A percentile compares a stretch with the other conserved stretches of the same genome.
These are phyloP conservation scores for Ciconia maguari DNA, from an alignment of 2,113 vertebrate species.

Conservation along the genomic window DNA sequence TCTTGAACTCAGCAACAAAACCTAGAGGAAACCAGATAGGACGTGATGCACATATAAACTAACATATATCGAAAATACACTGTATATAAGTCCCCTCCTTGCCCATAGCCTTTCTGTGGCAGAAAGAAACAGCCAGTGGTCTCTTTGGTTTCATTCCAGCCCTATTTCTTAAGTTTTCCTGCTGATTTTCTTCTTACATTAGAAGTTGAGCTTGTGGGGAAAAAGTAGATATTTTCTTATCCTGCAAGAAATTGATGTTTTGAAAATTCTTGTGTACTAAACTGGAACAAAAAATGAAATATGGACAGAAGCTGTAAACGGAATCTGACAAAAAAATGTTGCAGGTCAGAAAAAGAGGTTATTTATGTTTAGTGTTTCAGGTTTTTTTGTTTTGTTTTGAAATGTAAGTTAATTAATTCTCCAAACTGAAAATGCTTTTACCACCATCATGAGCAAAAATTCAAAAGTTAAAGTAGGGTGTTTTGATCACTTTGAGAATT, in stretches of 20 bases:
- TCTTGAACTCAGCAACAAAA: neutral
- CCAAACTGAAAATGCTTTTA: neutral
- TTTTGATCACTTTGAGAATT: neutral
- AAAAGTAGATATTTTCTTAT: neutral
- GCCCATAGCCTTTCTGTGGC: neutral
- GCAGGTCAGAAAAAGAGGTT: neutral
- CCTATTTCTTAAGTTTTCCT: neutral
- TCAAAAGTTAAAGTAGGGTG: neutral
- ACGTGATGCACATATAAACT: neutral
- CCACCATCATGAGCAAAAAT: neutral
- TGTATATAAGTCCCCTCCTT: neutral
- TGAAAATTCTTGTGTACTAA: neutral
- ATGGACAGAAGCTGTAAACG: neutral
- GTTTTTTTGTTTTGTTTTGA: neutral
- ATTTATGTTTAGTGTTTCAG: neutral
- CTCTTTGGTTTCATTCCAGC: neutral
- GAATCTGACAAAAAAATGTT: neutral
- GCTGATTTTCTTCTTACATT: neutral
- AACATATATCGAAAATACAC: neutral
- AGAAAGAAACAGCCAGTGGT: neutral
- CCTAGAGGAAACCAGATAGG: neutral
- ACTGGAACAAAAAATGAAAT: neutral
- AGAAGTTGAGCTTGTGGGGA: neutral
- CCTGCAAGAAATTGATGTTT: neutral
- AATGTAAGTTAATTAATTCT: neutral